Percentiles rank a stretch among this genome's conserved stretches.
Conservation (phyloP, 1,140 invertebrate genomes). For the Scaptomyza graminum region DNA sequence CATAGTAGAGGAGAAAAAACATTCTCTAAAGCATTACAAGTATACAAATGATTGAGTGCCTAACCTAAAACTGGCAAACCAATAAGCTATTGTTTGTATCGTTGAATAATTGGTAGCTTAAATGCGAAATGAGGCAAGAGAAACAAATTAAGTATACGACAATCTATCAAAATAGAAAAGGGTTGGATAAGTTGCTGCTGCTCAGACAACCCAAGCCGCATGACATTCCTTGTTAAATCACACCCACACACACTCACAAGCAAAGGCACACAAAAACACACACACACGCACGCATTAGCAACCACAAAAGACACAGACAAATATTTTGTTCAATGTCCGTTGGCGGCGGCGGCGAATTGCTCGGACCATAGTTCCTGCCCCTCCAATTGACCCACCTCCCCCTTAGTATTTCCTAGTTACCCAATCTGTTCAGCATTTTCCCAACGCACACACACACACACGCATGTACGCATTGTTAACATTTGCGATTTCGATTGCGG, state of each 20-base stretch:
- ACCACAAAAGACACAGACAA: conserved; percentile 23
- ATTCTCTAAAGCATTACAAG: too few species aligned
- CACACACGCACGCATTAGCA: conserved; percentile 6
- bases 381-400: neutral
- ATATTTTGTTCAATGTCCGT: conserved; percentile 28
- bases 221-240: neutral
- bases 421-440: conserved; percentile 40
- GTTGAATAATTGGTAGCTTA: neutral
- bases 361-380: conserved; percentile 21
- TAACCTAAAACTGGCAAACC: too few species aligned
- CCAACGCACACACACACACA: conserved; percentile 7
- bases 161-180: neutral
- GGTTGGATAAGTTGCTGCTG: conserved; percentile 11
- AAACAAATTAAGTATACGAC: conserved; percentile 2
- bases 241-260: neutral
- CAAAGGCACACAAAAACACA: neutral
- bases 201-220: conserved; percentile 2
- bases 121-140: neutral
- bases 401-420: conserved; percentile 13
- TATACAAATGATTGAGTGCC: too few species aligned
- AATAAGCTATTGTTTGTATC: neutral
- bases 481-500: conserved; percentile 52
- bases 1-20: too few species aligned
- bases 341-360: conserved; percentile 28
- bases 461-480: conserved; percentile 16